Evolutionary conservation across 2,888 invertebrate genomes (phyloP).

Genomic region (Philaethria dido): DNA sequence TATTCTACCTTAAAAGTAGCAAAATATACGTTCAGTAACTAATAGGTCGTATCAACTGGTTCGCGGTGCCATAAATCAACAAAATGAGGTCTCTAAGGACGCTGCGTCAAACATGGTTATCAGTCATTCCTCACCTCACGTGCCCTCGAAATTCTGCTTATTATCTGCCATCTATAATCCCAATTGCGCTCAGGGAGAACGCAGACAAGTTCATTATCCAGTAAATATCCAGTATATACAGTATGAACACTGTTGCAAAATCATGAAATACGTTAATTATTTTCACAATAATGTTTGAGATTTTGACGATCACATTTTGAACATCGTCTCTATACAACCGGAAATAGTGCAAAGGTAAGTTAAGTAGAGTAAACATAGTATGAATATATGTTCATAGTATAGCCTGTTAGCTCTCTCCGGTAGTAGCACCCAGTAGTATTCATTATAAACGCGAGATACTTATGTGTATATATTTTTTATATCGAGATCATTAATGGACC

Average conservation of each 20-base stretch:
- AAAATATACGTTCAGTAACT: slow-evolving; percentile 46
- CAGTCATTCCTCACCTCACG: slow-evolving; percentile 57
- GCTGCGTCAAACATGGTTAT: slow-evolving; percentile 56
- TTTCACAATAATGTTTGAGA: no score
- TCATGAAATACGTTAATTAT: not conserved
- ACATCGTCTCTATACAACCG: no score
- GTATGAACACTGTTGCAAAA: not conserved
- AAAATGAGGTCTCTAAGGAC: slow-evolving; percentile 59
- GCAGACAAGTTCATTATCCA: slow-evolving; percentile 6
- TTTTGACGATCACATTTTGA: no score
- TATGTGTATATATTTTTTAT: no score
- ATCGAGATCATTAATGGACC: no score
- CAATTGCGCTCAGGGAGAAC: slow-evolving; percentile 30
- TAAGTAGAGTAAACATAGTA: no score
- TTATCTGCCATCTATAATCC: slow-evolving; percentile 43
- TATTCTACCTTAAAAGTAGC: not conserved
- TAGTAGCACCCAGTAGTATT: no score
- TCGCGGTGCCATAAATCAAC: slow-evolving; percentile 60
- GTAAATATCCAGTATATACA: slow-evolving; percentile 1
- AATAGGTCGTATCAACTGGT: slow-evolving; percentile 32
- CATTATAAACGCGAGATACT: no score
- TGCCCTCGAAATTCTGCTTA: slow-evolving; percentile 45
- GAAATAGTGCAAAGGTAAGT: no score
- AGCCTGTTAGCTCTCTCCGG: no score
- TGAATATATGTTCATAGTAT: no score